Base-by-base conservation (phyloP, 2,888 invertebrate genomes). In the Pediacus dermestoides region DNA sequence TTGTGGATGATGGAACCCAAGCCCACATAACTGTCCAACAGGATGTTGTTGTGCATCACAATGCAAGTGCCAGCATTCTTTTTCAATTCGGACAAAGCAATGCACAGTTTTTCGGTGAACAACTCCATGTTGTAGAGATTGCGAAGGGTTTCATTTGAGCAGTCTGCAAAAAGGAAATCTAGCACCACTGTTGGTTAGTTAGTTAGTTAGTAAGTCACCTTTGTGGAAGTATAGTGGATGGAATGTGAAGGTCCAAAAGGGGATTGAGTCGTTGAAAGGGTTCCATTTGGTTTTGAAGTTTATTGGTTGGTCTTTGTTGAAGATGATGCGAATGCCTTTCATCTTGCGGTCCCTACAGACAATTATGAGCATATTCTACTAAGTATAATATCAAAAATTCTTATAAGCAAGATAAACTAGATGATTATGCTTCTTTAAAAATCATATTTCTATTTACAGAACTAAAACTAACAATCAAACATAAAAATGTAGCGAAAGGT, bases 1-100 rank as follows among this genome's bases (percentile, higher is more conserved):
- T 91, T 91, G 63, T 88, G 86, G 3, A 91, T 75, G 26, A 89
- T 67, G 2, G 89, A 87, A 6, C 85, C 79, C 23, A 90, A 68
- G 3, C 88, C 87, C 8, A 87, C 74, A 60, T 90, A 91, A 63
- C 85, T 87, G 61, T 88, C 83, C 49, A 90, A 78, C 7, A 86
- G 70, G 37, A 91, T 85, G 2, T 83, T 76, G 6, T 78, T 78
- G 57, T 82, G 80, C 53, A 79, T 74, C 34, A 82, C 73, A 50
- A 73, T 74, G 58, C 77, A 77, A 2, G 71, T 58, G 0, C 74
- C 71, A 1, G 54, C 51, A 37, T 55, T 57, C 15, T 58, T 53
- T 0, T 74, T 70, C 62, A 74, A 69, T 7, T 66, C 53, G 46
- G 76, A 75, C 26, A 80, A 68, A 1, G 76, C 73, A 30, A 73